Evolutionary conservation across 1,140 invertebrate genomes (phyloP), one percentile per base, ranked within the genome.

Genomic region (Drosophila micromelanica): DNA sequence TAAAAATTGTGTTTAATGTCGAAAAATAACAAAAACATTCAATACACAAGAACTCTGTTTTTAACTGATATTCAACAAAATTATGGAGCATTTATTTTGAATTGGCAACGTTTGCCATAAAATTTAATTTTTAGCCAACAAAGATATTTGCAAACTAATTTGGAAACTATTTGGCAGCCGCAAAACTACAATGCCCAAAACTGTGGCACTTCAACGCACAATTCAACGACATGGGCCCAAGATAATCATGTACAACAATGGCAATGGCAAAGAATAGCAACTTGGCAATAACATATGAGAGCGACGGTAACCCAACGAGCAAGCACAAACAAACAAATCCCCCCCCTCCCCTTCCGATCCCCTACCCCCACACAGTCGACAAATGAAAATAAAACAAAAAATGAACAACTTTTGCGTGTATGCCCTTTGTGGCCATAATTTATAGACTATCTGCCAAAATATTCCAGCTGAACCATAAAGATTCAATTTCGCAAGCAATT

Each of bases 361-460:
- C 37, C 13, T 5, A 1, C 4, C 15, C 30, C 9, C n/a, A 12
- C 5, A 27, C 27, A 5, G 27, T 6, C 27, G 27, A 27, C 27
- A 27, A 27, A 27, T 27, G 15, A 51, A 43, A 17, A 54, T 6
- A 71, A 38, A 56, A 11, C 6, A 15, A 61, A 55, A 20, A 54
- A 55, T 35, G 64, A 87, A 76, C 75, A 86, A 86, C 71, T 77
- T 82, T 79, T 79, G 76, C 56, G 74, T 71, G 80, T 73, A 89
- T 84, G 84, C 84, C 84, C 84, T 89, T 89, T 87, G 84, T 84
- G 84, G 84, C 85, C 84, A 89, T 89, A 89, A 89, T 89, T 89
- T 89, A 89, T 89, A 89, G 84, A 89, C 84, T 89, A 89, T 89
- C 84, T 89, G 84, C 84, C 84, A 89, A 89, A 89, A 89, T 89